Conservation (phyloP, 2,888 invertebrate species). For the Volucella bombylans region DNA sequence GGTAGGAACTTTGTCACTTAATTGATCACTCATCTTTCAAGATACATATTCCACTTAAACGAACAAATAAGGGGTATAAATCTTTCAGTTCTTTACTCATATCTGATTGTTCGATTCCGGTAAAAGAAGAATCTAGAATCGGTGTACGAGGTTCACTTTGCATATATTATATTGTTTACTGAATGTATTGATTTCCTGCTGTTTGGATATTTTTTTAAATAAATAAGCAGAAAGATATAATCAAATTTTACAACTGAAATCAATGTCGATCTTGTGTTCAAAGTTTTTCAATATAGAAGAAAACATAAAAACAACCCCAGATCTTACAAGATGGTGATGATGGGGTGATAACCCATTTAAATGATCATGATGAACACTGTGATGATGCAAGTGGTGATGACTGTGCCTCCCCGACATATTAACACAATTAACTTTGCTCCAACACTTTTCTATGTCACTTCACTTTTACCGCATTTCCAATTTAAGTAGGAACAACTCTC, state of each 20-base stretch:
- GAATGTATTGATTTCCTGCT: too few relatives aligned
- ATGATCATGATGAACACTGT: slow-evolving; percentile 76
- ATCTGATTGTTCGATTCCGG: too few relatives aligned
- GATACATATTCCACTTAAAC: too few relatives aligned
- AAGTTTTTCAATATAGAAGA: not conserved
- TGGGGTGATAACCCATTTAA: slow-evolving; percentile 79
- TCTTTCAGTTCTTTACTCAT: too few relatives aligned
- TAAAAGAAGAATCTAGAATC: too few relatives aligned
- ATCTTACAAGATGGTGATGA: slow-evolving; percentile 79
- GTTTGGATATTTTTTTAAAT: too few relatives aligned
- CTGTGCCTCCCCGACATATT: slow-evolving; percentile 76
- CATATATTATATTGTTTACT: too few relatives aligned
- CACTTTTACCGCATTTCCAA: slow-evolving; percentile 27
- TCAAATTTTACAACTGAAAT: not conserved
- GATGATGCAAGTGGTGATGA: slow-evolving; percentile 80
- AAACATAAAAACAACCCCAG: not conserved
- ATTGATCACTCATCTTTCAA: too few relatives aligned
- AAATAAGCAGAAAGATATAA: too few relatives aligned
- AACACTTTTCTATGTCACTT: slow-evolving; percentile 74
- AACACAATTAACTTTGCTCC: not conserved
- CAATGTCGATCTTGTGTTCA: not conserved
- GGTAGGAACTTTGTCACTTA: too few relatives aligned
- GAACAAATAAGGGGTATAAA: too few relatives aligned
- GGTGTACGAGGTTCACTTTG: too few relatives aligned
- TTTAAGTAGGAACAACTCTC: slow-evolving; percentile 19